These are phyloP conservation scores for Ptychadena robeensis DNA, from an alignment of 2,797 vertebrate genomes.

Conservation along the genomic window DNA sequence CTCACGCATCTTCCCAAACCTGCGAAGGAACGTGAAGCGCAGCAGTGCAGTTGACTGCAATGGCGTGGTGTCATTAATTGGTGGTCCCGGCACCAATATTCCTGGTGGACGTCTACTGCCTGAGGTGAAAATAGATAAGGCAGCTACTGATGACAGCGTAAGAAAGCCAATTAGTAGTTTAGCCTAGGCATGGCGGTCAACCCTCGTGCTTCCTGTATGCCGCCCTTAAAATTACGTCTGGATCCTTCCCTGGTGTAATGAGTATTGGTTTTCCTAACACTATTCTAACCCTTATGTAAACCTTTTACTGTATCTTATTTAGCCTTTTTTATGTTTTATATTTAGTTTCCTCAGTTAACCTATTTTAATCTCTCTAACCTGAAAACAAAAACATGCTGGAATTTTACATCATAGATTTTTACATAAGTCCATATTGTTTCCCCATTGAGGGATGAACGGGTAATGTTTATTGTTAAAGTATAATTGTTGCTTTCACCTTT, in stretches of 20 bases:
- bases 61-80: constrained; percentile 96
- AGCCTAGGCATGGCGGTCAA: constrained; percentile 83
- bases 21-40: constrained; percentile 87
- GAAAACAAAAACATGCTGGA: constrained; percentile 69
- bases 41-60: constrained; percentile 99
- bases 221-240: constrained; percentile 50
- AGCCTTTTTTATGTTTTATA: constrained; percentile 35
- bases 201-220: constrained; percentile 65
- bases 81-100: constrained; percentile 84
- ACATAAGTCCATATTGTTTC: not conserved
- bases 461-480: not conserved
- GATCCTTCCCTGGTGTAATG: constrained; percentile 64
- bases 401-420: constrained; percentile 57
- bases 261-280: constrained; percentile 60
- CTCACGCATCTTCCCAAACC: constrained; percentile 89
- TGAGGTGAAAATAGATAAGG: constrained; percentile 99
- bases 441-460: not conserved
- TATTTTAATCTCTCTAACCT: constrained; percentile 58
- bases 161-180: constrained; percentile 83
- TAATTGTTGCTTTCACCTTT: not conserved
- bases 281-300: constrained; percentile 26
- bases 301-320: constrained; percentile 33
- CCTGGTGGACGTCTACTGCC: constrained; percentile 95
- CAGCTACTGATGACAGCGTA: constrained; percentile 88
- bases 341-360: constrained; percentile 28